phyloP scores from a whole-genome alignment of 1,140 invertebrate genomes.

The Drepana arcuata region DNA sequence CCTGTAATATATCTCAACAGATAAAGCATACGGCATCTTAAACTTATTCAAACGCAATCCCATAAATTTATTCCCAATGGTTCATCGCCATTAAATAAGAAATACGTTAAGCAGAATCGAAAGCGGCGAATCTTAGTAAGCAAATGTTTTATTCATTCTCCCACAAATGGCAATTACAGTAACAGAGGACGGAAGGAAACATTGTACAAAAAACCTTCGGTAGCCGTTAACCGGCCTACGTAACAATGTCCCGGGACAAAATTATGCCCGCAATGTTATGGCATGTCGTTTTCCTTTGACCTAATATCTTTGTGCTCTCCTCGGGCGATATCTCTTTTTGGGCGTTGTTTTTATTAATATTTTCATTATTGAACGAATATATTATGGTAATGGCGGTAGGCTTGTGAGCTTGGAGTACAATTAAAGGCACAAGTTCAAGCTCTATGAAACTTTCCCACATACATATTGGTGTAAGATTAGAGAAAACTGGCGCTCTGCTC shows the following conservation, averaged over 20 bases:
- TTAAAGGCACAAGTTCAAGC: too few relatives aligned
- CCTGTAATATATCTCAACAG: too few relatives aligned
- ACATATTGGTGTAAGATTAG: too few relatives aligned
- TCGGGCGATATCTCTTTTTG: constrained; percentile 11
- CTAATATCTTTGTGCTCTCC: constrained; percentile 18
- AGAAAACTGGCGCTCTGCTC: too few relatives aligned
- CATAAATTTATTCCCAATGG: constrained; percentile 11
- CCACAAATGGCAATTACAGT: constrained; percentile 34
- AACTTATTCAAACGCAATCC: not conserved
- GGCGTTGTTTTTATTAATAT: constrained; percentile 10
- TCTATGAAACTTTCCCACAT: too few relatives aligned
- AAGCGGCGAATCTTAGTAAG: constrained; percentile 27
- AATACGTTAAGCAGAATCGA: constrained; percentile 26
- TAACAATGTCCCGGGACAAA: constrained; percentile 26
- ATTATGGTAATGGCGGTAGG: too few relatives aligned
- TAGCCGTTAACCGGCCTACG: constrained; percentile 26
- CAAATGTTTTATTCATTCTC: constrained; percentile 41
- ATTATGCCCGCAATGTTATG: constrained; percentile 33
- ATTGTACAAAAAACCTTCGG: constrained; percentile 29
- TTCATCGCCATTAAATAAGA: constrained; percentile 16
- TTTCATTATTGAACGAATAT: constrained; percentile 7
- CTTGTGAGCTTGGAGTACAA: too few relatives aligned
- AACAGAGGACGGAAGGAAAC: constrained; percentile 28
- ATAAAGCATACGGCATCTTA: too few relatives aligned
- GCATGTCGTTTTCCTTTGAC: constrained; percentile 26